Evolutionary conservation across 2,113 vertebrate genomes (phyloP), one percentile per base, ranked within the genome.

Genomic region (Entomyzon cyanotis): DNA sequence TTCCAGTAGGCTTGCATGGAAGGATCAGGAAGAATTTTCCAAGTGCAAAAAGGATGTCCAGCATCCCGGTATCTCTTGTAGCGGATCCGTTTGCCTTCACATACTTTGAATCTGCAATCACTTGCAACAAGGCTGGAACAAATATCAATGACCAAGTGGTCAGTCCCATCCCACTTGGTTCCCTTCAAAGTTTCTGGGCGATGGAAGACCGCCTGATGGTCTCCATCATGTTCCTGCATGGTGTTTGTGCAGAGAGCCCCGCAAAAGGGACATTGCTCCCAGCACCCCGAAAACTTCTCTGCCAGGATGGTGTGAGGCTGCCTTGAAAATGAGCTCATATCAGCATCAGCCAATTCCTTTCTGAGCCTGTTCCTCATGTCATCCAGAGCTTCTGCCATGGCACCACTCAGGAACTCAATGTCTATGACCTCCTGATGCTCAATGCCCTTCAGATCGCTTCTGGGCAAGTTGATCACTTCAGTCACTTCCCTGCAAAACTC

Each of bases 1-100:
- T 97, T 98, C 98, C 98, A 98, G 46, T 98, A 98, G 0, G 4
- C 14, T 52, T 97, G 96, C 20, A 53, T 31, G 8, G 98, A 98
- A 18, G 50, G 4, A 58, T 98, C 98, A 11, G 98, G 30, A 8
- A 91, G 94, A 46, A 98, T 98, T 1, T 33, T 92, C 98, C 98
- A 98, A 1, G 6, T 80, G 33, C 70, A 96, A 75, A 24, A 95
- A 5, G 49, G 33, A 9, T 3, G 55, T 24, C 97, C 98, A 25
- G 96, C 98, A 4, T 37, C 5, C 16, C 41, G 58, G 31, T 98
- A 98, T 1, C 0, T 49, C 71, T 96, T 98, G 37, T 2, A 98
- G 1, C 84, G 89, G n/a, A 94, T 2, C 8, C 1, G 0, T 1
- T 2, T 1, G 12, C 2, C 22, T 4, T 19, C 44, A 37, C 37